Base-by-base conservation (phyloP, 2,113 vertebrate genomes). In the Sorex fumeus region DNA sequence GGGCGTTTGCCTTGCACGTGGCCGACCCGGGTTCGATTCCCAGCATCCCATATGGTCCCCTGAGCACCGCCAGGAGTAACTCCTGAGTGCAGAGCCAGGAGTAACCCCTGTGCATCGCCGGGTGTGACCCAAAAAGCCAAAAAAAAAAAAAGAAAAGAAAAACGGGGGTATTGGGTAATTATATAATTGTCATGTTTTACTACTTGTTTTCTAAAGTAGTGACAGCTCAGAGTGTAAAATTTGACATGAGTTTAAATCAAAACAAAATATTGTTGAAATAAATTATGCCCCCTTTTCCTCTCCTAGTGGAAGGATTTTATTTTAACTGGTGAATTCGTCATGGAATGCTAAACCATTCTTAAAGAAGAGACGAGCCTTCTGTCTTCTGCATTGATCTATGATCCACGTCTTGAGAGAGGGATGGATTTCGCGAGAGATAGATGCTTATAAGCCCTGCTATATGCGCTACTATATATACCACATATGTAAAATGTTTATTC, bases 231-330 rank as follows among this genome's bases (percentile, higher is more conserved):
- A 84, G 34, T 92, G 83, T 94, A 36, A 50, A 91, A 84, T 84
- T 94, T 32, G 71, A 60, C n/a, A 60, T 84, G 57, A 71, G 87
- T 88, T 92, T 62, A 84, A 88, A 80, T 76, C 57, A 90, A 93
- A 96, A 91, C 77, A 94, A 93, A 95, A 85, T 79, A 69, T 57
- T 28, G 8, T 23, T 72, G 36, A 75, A 50, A 77, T 10, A 95
- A 90, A 91, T 88, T 53, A 28, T 30, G 69, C 62, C 5, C 0
- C 30, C 67, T 70, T 84, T 69, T 77, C 19, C 12, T 88, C 62
- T 6, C 3, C 69, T 72, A 69, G n/a, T 74, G 40, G 47, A 66
- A 80, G 50, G 69, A 53, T 83, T 92, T 80, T 3, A 80, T 88
- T 93, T 92, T 87, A 78, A 50, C 6, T 67, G 0, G 8, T 75